phyloP scores from a whole-genome alignment of 2,888 invertebrate species.

The Drosophila helvetica region DNA sequence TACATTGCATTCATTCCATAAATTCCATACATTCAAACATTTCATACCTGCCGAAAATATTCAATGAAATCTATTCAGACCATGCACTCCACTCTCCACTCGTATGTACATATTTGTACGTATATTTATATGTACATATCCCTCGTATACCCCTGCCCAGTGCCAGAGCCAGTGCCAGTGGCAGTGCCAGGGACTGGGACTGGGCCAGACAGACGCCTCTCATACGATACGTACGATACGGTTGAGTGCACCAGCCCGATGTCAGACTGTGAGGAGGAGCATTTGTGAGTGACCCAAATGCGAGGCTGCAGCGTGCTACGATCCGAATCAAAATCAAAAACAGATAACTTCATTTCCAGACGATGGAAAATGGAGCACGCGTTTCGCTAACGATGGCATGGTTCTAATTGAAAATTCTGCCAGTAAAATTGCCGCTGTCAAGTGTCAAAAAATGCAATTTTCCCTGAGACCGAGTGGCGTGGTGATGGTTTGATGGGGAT shows the following conservation, averaged over 20 bases:
- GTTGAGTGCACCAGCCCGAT: background rate
- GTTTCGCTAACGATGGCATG: slow-evolving; percentile 11
- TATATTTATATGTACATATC: no score
- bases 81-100: no score
- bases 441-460: slow-evolving; percentile 56
- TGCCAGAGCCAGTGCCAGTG: background rate
- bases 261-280: background rate
- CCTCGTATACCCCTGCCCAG: background rate
- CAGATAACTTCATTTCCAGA: slow-evolving; percentile 49
- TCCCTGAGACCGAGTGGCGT: slow-evolving; percentile 17
- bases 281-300: slow-evolving; percentile 12
- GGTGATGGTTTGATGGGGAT: background rate
- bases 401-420: slow-evolving; percentile 63
- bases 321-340: slow-evolving; percentile 42
- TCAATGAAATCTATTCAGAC: background rate
- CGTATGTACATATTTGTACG: no score
- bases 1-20: background rate
- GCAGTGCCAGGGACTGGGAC: no score
- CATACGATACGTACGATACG: background rate
- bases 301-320: slow-evolving; percentile 22
- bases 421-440: slow-evolving; percentile 58
- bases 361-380: slow-evolving; percentile 16
- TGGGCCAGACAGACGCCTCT: background rate
- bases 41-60: background rate
- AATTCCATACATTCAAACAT: no score